phyloP scores from a whole-genome alignment of 2,888 invertebrate species.

The Agapetus fuscipes region DNA sequence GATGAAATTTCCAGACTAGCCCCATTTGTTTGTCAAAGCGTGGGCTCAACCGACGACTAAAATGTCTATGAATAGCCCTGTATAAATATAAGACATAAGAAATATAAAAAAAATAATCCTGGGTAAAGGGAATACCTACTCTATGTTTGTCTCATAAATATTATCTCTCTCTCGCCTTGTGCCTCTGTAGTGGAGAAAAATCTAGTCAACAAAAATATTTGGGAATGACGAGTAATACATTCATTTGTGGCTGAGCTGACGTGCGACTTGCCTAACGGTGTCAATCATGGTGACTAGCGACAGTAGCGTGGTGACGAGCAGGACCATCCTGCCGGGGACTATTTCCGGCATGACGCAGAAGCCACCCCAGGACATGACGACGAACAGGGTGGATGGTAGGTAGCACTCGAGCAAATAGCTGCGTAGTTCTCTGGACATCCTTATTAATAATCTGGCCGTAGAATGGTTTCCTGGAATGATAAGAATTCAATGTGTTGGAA shows the following conservation, averaged over 20 bases:
- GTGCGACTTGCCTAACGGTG: slow-evolving; percentile 43
- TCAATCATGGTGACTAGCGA: slow-evolving; percentile 58
- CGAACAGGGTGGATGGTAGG: slow-evolving; percentile 52
- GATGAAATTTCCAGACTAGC: too few relatives aligned
- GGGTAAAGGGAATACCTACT: too few relatives aligned
- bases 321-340: slow-evolving; percentile 55
- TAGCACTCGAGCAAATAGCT: slow-evolving; percentile 55
- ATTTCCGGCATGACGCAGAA: slow-evolving; percentile 57
- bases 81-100: too few relatives aligned
- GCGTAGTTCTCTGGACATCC: slow-evolving; percentile 49
- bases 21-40: too few relatives aligned
- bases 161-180: not conserved
- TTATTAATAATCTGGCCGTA: slow-evolving; percentile 50
- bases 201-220: not conserved
- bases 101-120: too few relatives aligned
- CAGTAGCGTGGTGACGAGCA: slow-evolving; percentile 52
- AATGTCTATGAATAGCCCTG: too few relatives aligned
- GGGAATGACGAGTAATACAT: not conserved
- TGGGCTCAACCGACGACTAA: too few relatives aligned
- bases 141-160: not conserved
- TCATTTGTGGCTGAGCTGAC: not conserved
- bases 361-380: slow-evolving; percentile 58
- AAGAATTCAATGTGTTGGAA: too few relatives aligned
- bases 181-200: not conserved
- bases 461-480: slow-evolving; percentile 45